A percentile compares a stretch with the other conserved stretches of the same genome.
phyloP scores from a whole-genome alignment of 1,140 invertebrate species.

The Cydia pomonella region DNA sequence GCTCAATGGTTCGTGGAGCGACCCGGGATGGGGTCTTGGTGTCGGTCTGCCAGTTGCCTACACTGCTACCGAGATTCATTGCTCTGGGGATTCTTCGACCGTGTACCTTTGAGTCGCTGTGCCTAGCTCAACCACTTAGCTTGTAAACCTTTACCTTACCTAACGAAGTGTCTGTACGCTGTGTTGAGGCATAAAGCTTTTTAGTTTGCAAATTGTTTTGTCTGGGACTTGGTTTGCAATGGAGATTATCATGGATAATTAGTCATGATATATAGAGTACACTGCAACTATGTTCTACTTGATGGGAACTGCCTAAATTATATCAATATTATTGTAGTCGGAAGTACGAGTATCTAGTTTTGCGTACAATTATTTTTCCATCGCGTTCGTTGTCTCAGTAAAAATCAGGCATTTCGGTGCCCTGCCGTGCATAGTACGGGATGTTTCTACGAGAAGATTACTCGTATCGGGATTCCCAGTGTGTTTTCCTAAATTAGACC shows the following conservation, averaged over 20 bases:
- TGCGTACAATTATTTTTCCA: too few relatives aligned
- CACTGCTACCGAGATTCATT: not conserved
- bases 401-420: too few relatives aligned
- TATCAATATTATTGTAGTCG: too few relatives aligned
- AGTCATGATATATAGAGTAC: not conserved
- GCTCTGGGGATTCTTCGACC: not conserved
- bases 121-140: not conserved
- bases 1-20: conserved; percentile 58
- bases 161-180: not conserved
- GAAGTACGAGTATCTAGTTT: too few relatives aligned
- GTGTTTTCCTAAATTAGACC: not conserved
- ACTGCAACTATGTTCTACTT: not conserved
- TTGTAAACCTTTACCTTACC: not conserved
- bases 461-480: not conserved
- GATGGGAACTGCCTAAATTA: not conserved
- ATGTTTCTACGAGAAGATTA: not conserved
- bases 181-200: not conserved
- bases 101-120: not conserved
- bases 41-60: conserved; percentile 7
- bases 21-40: conserved; percentile 38
- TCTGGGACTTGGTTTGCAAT: not conserved
- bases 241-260: not conserved
- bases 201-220: not conserved
- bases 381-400: too few relatives aligned
- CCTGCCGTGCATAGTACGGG: too few relatives aligned